Base-by-base conservation (phyloP, 2,113 vertebrate species). In the Epinephelus fuscoguttatus region DNA sequence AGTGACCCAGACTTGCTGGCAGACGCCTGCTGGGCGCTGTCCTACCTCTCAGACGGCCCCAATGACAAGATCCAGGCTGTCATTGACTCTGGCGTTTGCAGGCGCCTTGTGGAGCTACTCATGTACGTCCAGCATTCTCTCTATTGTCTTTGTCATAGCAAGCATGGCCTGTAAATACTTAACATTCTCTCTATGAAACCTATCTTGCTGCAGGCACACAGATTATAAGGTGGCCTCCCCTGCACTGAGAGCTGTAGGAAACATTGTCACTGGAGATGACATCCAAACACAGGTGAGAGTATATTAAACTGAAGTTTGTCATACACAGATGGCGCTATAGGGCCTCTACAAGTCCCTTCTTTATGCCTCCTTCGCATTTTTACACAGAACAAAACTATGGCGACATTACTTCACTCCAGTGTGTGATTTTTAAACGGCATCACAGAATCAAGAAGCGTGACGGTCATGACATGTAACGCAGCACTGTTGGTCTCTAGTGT, bases 61-160 rank as follows among this genome's bases (percentile, higher is more conserved):
- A 99, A 99, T 45, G 98, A 99, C 93, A 99, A 99, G 93, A 99
- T 99, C 85, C 98, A 99, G 91, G 97, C 98, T 0, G 98, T 99
- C 80, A 99, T 99, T 53, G 98, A 99, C 94, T 99, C 98, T 0
- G 98, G 98, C 17, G 98, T 99, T 80, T 99, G 98, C 90, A 95
- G 98, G 87, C 96, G 98, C 84, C 95, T 99, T 56, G 98, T 99
- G 78, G 98, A 99, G 75, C 96, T 99, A 50, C 94, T 99, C 5
- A 99, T 99, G 98, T 99, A 84, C 97, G 97, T 96, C 47, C 21
- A 8, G 12, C 19, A 0, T 6, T 6, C 42, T 62, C 6, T 40
- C 25, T 0, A 3, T 42, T 17, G 8, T 74, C 47, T 74, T 21
- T 13, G 25, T 57, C 27, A 1, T n/a, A 2, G 6, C 17, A 18